These are phyloP conservation scores for Etheostoma perlongum DNA, from an alignment of 2,797 vertebrate species.

Conservation along the genomic window DNA sequence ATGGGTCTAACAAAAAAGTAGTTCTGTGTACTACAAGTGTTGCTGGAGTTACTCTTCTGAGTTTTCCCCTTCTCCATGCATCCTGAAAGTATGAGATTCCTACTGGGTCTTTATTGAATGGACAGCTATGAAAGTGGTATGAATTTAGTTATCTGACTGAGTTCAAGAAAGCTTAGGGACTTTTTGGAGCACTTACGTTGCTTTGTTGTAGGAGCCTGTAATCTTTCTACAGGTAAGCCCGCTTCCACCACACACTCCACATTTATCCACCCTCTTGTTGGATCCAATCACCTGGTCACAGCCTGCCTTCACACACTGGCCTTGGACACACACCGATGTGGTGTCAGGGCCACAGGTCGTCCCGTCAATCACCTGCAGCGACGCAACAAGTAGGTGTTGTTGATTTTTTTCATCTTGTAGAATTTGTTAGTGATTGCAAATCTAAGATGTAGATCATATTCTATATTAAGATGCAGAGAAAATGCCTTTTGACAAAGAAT, in stretches of 20 bases:
- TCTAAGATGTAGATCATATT: neutral
- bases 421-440: too few relatives aligned
- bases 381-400: neutral
- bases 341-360: slow-evolving; percentile 95
- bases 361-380: slow-evolving; percentile 91
- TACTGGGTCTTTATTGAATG: neutral
- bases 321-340: slow-evolving; percentile 94
- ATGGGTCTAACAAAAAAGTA: too few relatives aligned
- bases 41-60: neutral
- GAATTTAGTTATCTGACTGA: too few relatives aligned
- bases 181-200: slow-evolving; percentile 83
- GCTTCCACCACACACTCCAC: slow-evolving; percentile 92
- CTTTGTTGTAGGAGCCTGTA: slow-evolving; percentile 91
- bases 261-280: slow-evolving; percentile 93
- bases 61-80: neutral
- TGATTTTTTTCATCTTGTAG: neutral
- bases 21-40: too few relatives aligned
- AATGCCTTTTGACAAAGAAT: neutral
- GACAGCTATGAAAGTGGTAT: too few relatives aligned
- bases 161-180: too few relatives aligned
- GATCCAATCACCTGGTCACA: slow-evolving; percentile 95
- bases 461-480: neutral
- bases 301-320: slow-evolving; percentile 97
- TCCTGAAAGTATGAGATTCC: neutral
- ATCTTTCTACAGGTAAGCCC: slow-evolving; percentile 92